phyloP scores from a whole-genome alignment of 2,797 vertebrate genomes.

The Eidolon dupreanum region DNA sequence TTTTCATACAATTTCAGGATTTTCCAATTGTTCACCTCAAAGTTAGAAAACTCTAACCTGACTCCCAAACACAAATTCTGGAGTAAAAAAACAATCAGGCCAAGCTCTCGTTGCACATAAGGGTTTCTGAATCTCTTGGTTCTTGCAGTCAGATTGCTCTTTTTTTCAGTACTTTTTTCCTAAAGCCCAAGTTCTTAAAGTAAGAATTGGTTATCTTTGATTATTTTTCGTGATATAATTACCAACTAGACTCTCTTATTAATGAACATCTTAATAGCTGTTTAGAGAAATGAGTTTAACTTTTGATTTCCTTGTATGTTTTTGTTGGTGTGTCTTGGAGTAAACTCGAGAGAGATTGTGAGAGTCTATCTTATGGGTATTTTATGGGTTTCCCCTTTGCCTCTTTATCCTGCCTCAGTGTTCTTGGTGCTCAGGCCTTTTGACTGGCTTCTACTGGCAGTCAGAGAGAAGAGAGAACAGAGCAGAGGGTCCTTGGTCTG shows the following conservation, averaged over 20 bases:
- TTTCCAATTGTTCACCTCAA: conserved; percentile 7
- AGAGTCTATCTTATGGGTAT: not conserved
- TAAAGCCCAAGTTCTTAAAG: conserved; percentile 25
- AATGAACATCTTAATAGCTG: not conserved
- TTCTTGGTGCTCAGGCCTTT: not conserved
- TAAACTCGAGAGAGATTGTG: not conserved
- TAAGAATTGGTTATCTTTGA: conserved; percentile 10
- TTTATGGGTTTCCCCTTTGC: not conserved
- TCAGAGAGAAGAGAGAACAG: not conserved
- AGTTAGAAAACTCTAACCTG: conserved; percentile 54
- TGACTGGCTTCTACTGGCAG: not conserved
- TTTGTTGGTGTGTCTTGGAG: not conserved
- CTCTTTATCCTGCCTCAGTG: not conserved
- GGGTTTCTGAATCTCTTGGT: not conserved
- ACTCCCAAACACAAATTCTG: conserved; percentile 35
- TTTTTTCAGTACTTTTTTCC: not conserved
- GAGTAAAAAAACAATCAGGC: not conserved
- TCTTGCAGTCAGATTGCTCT: not conserved
- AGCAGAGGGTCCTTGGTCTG: not conserved
- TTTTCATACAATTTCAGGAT: conserved; percentile 32
- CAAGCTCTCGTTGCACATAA: not conserved
- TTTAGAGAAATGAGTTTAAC: conserved; percentile 5
- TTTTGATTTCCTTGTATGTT: not conserved
- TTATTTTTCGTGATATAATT: not conserved
- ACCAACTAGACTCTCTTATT: not conserved